Evolutionary conservation across 2,888 invertebrate species (phyloP).

Genomic region (Drosophila conformis): DNA sequence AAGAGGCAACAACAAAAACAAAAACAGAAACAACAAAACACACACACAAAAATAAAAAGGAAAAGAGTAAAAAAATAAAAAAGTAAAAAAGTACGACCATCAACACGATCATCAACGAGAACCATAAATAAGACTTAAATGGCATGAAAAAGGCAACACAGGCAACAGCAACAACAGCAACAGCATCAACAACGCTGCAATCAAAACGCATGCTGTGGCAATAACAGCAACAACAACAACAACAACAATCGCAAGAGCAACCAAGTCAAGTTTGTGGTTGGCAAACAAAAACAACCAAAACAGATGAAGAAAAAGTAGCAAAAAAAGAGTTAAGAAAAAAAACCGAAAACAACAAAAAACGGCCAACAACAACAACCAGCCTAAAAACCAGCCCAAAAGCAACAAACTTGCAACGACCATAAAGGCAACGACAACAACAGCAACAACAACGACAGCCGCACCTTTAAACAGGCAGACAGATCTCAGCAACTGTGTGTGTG

Average conservation of each 20-base stretch:
- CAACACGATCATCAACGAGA: conserved; percentile 82
- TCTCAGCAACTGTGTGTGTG: conserved; percentile 1
- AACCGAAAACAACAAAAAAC: conserved; percentile 39
- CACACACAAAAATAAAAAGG: conserved; percentile 13
- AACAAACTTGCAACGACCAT: conserved; percentile 11
- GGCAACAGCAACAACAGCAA: conserved; percentile 20
- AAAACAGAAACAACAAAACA: conserved; percentile 13
- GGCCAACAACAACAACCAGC: conserved; percentile 39
- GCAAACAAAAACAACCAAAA: conserved; percentile 46
- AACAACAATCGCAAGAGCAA: conserved; percentile 17
- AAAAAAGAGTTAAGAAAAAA: conserved; percentile 34
- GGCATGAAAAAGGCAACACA: conserved; percentile 69
- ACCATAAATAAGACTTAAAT: conserved; percentile 82
- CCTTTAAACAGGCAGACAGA: conserved; percentile 58
- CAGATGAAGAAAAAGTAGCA: conserved; percentile 58
- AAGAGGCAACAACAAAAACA: conserved; percentile 14
- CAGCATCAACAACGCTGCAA: conserved; percentile 57
- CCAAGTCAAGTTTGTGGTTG: conserved; percentile 44
- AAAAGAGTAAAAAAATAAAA: conserved; percentile 21
- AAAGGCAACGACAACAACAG: conserved; percentile 8
- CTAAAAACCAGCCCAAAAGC: conserved; percentile 22
- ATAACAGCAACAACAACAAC: conserved; percentile 53
- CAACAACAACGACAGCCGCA: conserved; percentile 62
- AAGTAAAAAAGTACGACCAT: conserved; percentile 68
- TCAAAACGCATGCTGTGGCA: conserved; percentile 77